Percentiles rank a stretch among this genome's conserved stretches.
Conservation (phyloP, 2,888 invertebrate genomes). For the Geotrupes spiniger region DNA sequence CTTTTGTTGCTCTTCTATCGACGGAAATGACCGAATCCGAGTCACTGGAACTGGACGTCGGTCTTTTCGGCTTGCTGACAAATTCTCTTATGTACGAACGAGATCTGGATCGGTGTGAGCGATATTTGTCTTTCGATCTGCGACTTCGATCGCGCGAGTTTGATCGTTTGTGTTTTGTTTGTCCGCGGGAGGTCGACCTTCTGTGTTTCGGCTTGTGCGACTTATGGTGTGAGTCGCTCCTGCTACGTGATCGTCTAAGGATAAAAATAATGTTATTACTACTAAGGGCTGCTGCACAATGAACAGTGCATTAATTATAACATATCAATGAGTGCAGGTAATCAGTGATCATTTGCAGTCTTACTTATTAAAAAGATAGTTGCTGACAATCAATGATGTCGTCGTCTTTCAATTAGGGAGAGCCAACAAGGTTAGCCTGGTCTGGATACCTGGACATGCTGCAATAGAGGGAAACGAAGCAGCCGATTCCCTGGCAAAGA, state of each 20-base stretch:
- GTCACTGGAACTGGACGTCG: conserved; percentile 30
- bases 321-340: too few relatives aligned
- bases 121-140: conserved; percentile 30
- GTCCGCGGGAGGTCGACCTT: conserved; percentile 35
- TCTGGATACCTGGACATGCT: too few relatives aligned
- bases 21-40: background rate
- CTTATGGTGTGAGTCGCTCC: conserved; percentile 31
- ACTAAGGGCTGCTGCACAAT: too few relatives aligned
- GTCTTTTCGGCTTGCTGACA: conserved; percentile 36
- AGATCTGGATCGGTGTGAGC: conserved; percentile 42
- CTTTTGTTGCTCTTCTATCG: conserved; percentile 19
- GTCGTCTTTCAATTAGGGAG: too few relatives aligned
- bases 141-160: conserved; percentile 22
- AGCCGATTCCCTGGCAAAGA: too few relatives aligned
- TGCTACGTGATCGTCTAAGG: conserved; percentile 28
- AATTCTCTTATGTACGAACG: conserved; percentile 46
- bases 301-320: too few relatives aligned
- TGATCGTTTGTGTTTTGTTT: conserved; percentile 27
- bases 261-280: too few relatives aligned
- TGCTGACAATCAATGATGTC: too few relatives aligned
- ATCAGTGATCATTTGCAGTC: too few relatives aligned
- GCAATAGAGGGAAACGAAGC: too few relatives aligned
- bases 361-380: too few relatives aligned
- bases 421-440: too few relatives aligned
- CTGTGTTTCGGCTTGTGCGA: conserved; percentile 35